Base-by-base conservation (phyloP, 2,797 vertebrate genomes). In the Poecilia wingei region DNA sequence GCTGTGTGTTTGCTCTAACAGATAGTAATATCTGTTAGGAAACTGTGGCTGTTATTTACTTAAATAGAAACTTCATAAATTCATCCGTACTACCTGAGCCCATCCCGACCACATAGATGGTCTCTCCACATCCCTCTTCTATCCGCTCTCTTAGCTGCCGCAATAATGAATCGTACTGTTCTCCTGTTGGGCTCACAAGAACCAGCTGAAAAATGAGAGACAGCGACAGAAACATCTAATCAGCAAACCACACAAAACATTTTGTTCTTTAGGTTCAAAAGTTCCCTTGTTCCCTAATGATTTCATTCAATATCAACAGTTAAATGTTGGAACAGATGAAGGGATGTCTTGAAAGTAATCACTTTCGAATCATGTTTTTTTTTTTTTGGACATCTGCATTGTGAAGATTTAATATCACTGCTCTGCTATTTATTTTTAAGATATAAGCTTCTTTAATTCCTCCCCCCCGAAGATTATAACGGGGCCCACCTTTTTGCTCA, bases 91-190 rank as follows among this genome's bases (percentile, higher is more conserved):
- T 93, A 98, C 98, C 97, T 94, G 97, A 98, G 82, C 98, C 97
- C 94, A 98, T 96, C 61, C 98, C 98, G 79, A 99, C 96, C 87
- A 99, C 97, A 90, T 97, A 99, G 92, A 99, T 98, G 9, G 98
- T 98, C 92, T 99, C 98, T 83, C 98, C 98, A 16, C 97, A 97
- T 66, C 98, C 97, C 80, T 99, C 98, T 66, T 98, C 97, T 89
- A 98, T 97, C 51, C 96, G 95, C 79, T 97, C 97, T 83, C 96
- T 96, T 90, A 99, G 94, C 87, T 98, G 97, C 73, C 89, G 94
- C 68, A 98, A 95, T 84, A 99, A 95, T 72, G 96, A 96, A 93
- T 99, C 98, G 81, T 98, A 99, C 86, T 99, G 98, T 86, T 98
- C 97, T 79, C 96, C 96, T 55, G 96, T 96, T 25, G 98, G 98